Base-by-base conservation (phyloP, 2,113 vertebrate genomes). In the Macrotis lagotis region DNA sequence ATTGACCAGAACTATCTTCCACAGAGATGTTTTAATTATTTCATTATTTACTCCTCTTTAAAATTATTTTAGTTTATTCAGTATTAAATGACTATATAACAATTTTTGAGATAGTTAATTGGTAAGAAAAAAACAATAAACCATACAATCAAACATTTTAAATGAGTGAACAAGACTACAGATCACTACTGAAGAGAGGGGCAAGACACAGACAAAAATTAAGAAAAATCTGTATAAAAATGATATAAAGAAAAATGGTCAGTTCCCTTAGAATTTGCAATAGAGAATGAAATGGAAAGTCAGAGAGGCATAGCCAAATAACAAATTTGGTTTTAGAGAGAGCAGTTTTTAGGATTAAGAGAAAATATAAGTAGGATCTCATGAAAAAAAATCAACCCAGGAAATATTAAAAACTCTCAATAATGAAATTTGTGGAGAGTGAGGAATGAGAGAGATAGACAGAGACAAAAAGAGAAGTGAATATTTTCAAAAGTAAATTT, bases 1-100 rank as follows among this genome's bases (percentile, higher is more conserved):
- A 89, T 59, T 83, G 59, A 95, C 66, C 83, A 25, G 83, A n/a
- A 48, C 16, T 90, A 91, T 31, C 6, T 94, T 8, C 48, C 25
- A 26, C 93, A 49, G 9, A 50, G 51, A 88, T 94, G 91, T 66
- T 66, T 91, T n/a, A 90, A 50, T 59, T 51, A 47, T 92, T 93
- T 88, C 31, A 88, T 53, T n/a, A 91, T 47, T 50, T 92, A 90
- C 50, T 8, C 89, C 52, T 94, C 9, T 90, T 50, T 49, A 91
- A 89, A 94, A 91, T 25, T 74, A 6, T 37, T 16, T n/a, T n/a
- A 12, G 59, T 74, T 74, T n/a, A 74, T 74, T 74, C 31, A n/a
- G 14, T 37, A 37, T 66, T 37, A 12, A 74, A 16, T n/a, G 12
- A 74, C 31, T 1, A 74, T 74, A 19, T n/a, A 66, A 37, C 12